These are phyloP conservation scores for Zaprionus africanus DNA, from an alignment of 1,140 invertebrate species.

Conservation along the genomic window DNA sequence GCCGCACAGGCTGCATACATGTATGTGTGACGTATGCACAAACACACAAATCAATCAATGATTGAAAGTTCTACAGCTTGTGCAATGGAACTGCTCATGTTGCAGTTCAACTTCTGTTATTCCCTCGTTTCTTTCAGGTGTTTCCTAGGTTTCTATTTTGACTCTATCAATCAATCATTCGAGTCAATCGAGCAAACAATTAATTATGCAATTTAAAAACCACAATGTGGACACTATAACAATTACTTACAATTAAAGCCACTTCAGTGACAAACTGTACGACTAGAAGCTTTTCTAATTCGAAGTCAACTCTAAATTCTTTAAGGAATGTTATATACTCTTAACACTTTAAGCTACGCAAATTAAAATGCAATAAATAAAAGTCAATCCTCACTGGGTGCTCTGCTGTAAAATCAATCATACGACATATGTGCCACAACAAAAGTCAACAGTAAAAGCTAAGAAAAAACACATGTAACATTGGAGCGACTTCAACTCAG, in stretches of 20 bases:
- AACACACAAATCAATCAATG: background rate
- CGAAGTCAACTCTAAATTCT: too few relatives aligned
- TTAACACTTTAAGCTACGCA: background rate
- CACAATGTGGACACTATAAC: background rate
- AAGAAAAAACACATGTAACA: constrained; percentile 7
- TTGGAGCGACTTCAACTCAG: constrained; percentile 49
- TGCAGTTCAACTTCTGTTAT: background rate
- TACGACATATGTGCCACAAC: constrained; percentile 61
- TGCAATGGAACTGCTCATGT: background rate
- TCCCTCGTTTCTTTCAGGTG: background rate
- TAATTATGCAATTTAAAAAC: constrained; percentile 48
- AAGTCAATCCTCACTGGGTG: constrained; percentile 1
- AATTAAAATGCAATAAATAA: too few relatives aligned
- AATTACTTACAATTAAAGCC: too few relatives aligned
- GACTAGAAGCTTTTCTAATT: too few relatives aligned
- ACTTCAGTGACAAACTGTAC: too few relatives aligned
- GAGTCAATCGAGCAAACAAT: constrained; percentile 34
- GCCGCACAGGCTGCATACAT: background rate
- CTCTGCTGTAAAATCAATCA: constrained; percentile 63
- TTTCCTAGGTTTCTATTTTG: background rate
- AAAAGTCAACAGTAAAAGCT: constrained; percentile 39
- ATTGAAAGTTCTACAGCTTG: background rate
- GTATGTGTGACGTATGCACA: too few relatives aligned
- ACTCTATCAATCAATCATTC: constrained; percentile 43
- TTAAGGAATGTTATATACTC: background rate